Evolutionary conservation across 1,140 invertebrate species (phyloP).

Genomic region (Hylaeus anthracinus): DNA sequence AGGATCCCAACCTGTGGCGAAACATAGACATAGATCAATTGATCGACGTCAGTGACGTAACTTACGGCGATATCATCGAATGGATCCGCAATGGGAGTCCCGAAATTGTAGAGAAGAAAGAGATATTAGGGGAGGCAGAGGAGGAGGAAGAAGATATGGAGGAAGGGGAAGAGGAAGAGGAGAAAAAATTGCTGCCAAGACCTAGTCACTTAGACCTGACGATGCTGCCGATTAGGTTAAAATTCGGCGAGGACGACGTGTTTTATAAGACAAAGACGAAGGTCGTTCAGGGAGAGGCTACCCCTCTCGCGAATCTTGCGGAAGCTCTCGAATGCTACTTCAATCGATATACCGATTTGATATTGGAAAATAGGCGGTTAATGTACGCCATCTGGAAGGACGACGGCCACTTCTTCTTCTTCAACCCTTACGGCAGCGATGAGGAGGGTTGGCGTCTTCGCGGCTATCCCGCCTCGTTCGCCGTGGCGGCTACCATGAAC

Average conservation of each 20-base stretch:
- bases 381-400: constrained; percentile 72
- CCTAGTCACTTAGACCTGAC: constrained; percentile 67
- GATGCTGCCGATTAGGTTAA: constrained; percentile 69
- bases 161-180: constrained; percentile 33
- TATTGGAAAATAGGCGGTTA: constrained; percentile 73
- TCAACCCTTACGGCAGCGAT: constrained; percentile 76
- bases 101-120: constrained; percentile 12
- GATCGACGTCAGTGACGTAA: constrained; percentile 57
- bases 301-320: constrained; percentile 70
- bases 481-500: constrained; percentile 62
- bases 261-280: constrained; percentile 59
- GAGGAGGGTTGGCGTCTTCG: constrained; percentile 67
- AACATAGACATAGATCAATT: constrained; percentile 70
- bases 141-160: constrained; percentile 54
- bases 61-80: constrained; percentile 59
- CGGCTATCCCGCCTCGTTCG: constrained; percentile 61
- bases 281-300: constrained; percentile 61
- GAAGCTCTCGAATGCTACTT: constrained; percentile 74
- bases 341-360: constrained; percentile 59
- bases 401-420: constrained; percentile 63
- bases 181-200: constrained; percentile 30
- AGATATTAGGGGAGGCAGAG: constrained; percentile 26
- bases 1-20: constrained; percentile 63
- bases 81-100: constrained; percentile 65
- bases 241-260: constrained; percentile 55